Base-by-base conservation (phyloP, 1,140 invertebrate genomes). In the Harpegnathos saltator region DNA sequence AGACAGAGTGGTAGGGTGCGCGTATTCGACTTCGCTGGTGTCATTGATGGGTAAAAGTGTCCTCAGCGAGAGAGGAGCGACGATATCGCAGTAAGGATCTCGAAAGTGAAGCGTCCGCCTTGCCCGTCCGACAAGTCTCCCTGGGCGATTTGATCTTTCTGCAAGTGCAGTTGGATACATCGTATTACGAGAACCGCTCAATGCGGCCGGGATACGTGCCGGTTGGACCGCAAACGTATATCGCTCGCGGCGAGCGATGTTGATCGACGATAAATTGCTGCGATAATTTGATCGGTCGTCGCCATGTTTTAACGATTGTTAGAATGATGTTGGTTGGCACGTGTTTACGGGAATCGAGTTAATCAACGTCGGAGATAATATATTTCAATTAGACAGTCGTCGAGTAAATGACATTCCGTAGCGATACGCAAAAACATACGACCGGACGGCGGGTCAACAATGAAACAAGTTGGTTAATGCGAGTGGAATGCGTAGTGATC, bases 1-100 rank as follows among this genome's bases (percentile, higher is more conserved):
- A 17, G 17, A 52, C 50, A n/a, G n/a, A n/a, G 50, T 12, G 1
- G 65, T 83, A 56, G 52, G 72, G 78, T 86, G 65, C 84, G 61
- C 29, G 68, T 58, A 33, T 1, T 22, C 12, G 19, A 29, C 44
- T 22, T 12, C 7, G 12, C 74, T 68, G 73, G 50, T 52, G 50
- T 78, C 0, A 38, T 50, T 26, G 26, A 62, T 52, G 77, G 66
- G 38, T 29, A 33, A 75, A 85, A 82, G 78, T 87, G 58, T 87
- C 50, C 15, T 68, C 78, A 56, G 7, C 38, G 65, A 44, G 77
- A 15, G 56, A 85, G 14, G n/a, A 73, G 56, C 15, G 19, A 73
- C 66, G 52, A 80, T 78, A 61, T n/a, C 50, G 22, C 15, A 56
- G 61, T 75, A 78, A 78, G 74, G 62, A 56, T 78, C 62, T 44